Base-by-base conservation (phyloP, 2,888 invertebrate genomes). In the Trachelus stipa region DNA sequence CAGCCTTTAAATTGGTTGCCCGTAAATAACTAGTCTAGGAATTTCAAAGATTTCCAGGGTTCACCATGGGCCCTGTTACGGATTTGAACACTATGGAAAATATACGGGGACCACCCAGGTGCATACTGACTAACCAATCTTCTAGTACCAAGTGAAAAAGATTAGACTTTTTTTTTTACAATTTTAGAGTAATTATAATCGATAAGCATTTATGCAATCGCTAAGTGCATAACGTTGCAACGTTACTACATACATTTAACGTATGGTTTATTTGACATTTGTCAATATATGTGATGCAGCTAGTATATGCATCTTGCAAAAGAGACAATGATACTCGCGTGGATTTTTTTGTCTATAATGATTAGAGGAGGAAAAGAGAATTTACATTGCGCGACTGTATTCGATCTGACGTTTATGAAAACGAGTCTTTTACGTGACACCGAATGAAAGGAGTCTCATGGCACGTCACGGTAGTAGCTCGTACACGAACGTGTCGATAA, bases 1-100 rank as follows among this genome's bases (percentile, higher is more conserved):
- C 74, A 74, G 77, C 79, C 74, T 79, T 79, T 76, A 83, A 83
- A 83, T 83, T 81, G 80, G 80, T 79, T 73, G 73, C 79, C 78
- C 75, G 78, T 83, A 82, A 83, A 83, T 83, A 81, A 83, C 80
- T 78, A 74, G 73, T 73, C 69, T 71, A 71, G 71, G 33, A 71
- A 71, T 71, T 34, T 71, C 71, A 71, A 34, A 31, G 23, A 71
- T 71, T 71, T 71, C 12, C 1, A 34, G 31, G 71, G 15, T 71
- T 71, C 34, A 71, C 71, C 71, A 34, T 34, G 71, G 56, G 56
- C 23, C 23, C 23, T 56, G 31, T 34, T 71, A 31, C 71, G 33
- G 15, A 71, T 71, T 71, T 71, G 71, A 71, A 71, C 31, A 15
- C 33, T 34, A 23, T 34, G 71, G 71, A 12, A 71, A 71, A 71